Evolutionary conservation across 35 echinoderm and acorn worm genomes (phyloP).

Genomic region (Heliocidaris erythrogramma): DNA sequence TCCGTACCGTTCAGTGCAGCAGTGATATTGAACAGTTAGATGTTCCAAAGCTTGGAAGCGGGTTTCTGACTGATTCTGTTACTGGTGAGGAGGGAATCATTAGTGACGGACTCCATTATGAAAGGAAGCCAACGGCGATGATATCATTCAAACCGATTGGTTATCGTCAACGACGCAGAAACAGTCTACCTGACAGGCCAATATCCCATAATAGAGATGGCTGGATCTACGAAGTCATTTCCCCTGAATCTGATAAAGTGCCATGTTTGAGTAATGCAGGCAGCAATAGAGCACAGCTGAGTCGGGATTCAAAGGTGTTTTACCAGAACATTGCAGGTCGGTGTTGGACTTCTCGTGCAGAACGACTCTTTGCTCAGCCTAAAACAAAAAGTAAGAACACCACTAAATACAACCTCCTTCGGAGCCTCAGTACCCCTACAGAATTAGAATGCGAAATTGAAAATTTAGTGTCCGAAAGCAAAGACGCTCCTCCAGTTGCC

Average conservation of each 20-base stretch:
- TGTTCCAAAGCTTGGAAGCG: not conserved
- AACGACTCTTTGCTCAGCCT: not conserved
- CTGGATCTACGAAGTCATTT: not conserved
- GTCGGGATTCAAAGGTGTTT: not conserved
- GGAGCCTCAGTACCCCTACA: not conserved
- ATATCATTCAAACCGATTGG: not conserved
- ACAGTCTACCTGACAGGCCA: not conserved
- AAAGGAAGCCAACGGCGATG: not conserved
- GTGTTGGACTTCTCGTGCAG: not conserved
- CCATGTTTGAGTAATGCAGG: not conserved
- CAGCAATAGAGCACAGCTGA: not conserved
- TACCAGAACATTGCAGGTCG: not conserved
- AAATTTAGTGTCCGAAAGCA: not conserved
- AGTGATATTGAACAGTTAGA: not conserved
- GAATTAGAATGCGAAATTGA: not conserved
- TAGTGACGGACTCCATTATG: not conserved
- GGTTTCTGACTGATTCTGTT: not conserved
- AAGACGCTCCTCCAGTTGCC: not conserved
- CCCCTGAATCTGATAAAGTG: not conserved
- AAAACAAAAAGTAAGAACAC: not conserved
- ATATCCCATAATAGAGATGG: not conserved
- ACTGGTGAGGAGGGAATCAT: not conserved
- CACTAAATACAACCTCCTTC: not conserved
- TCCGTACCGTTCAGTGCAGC: not conserved
- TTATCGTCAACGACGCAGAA: not conserved